Evolutionary conservation across 2,888 invertebrate genomes (phyloP), one percentile per base, ranked within the genome.

Genomic region (Hydraecia micacea): DNA sequence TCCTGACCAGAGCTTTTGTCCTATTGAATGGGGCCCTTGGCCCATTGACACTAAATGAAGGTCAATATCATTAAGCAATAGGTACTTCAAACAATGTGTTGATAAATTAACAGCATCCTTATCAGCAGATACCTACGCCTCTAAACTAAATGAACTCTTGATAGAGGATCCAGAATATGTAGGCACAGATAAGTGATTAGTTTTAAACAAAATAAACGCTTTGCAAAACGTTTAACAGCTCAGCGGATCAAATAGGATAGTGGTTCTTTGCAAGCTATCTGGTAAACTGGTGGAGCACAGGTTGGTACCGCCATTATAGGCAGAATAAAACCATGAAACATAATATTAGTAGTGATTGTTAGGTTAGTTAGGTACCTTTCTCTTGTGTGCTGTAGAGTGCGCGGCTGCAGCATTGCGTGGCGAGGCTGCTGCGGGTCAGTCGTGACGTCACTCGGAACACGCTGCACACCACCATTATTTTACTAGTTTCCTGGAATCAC

Each of bases 321-420:
- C 21, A 42, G 13, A 25, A 7, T 46, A 39, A 36, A 55, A 11
- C 25, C 25, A 25, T 25, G 18, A 32, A 9, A 25, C 15, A 42
- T 55, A 25, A 42, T 55, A 25, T 13, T 3, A 36, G 15, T 36
- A 28, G 21, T 32, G 25, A 15, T n/a, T 25, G 49, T 13, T 52
- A 18, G 52, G 32, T 13, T 32, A 46, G 28, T 63, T 80, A 32
- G 32, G 2, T 32, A 88, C 88, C 78, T 92, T 92, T 93, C 52
- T 83, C 87, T 13, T 94, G 91, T 28, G 94, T 93, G 87, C 93
- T 92, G 87, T 93, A 94, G 39, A 91, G 72, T 0, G 90, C 91
- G 68, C 92, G 87, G 42, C 90, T 85, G 77, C 93, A 92, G 87
- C 93, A 92, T 21, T 88, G 90, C 6, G 89, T 71, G 36, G 75